These are phyloP conservation scores for Hydrotaea cyrtoneurina DNA, from an alignment of 2,888 invertebrate species.

Conservation along the genomic window DNA sequence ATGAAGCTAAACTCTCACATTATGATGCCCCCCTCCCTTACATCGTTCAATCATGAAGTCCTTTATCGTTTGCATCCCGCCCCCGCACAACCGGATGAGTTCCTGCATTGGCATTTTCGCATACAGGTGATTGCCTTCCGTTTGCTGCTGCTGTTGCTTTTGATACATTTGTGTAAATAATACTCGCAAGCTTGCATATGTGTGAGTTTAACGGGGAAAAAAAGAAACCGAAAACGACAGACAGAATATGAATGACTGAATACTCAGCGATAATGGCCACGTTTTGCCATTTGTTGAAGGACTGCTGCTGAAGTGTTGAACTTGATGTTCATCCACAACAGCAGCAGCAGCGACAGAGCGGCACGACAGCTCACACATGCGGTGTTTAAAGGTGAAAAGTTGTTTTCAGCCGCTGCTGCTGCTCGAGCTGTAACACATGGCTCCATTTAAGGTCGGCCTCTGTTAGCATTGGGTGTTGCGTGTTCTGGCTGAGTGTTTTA, in stretches of 20 bases:
- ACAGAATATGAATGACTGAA: conserved; percentile 34
- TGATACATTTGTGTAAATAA: neutral
- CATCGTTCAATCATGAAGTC: no score
- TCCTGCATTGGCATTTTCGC: conserved; percentile 4
- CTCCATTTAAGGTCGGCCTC: conserved; percentile 48
- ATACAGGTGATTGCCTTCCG: conserved; percentile 41
- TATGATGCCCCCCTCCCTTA: no score
- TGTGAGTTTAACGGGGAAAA: neutral
- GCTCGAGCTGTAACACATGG: neutral
- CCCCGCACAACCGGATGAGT: neutral
- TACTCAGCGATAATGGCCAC: conserved; percentile 52
- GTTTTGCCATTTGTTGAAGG: conserved; percentile 52
- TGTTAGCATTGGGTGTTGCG: neutral
- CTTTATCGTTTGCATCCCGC: neutral
- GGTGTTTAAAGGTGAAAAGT: conserved; percentile 21
- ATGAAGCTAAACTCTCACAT: no score
- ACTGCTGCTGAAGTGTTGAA: conserved; percentile 44
- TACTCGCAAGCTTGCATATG: neutral
- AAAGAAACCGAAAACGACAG: neutral
- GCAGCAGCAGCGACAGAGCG: conserved; percentile 15
- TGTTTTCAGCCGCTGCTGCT: conserved; percentile 19
- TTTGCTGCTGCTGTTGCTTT: conserved; percentile 44
- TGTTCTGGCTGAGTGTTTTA: neutral
- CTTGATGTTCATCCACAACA: conserved; percentile 41
- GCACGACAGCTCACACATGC: neutral